Evolutionary conservation across 2,888 invertebrate genomes (phyloP), one percentile per base, ranked within the genome.

Genomic region (Sepiola atlantica): DNA sequence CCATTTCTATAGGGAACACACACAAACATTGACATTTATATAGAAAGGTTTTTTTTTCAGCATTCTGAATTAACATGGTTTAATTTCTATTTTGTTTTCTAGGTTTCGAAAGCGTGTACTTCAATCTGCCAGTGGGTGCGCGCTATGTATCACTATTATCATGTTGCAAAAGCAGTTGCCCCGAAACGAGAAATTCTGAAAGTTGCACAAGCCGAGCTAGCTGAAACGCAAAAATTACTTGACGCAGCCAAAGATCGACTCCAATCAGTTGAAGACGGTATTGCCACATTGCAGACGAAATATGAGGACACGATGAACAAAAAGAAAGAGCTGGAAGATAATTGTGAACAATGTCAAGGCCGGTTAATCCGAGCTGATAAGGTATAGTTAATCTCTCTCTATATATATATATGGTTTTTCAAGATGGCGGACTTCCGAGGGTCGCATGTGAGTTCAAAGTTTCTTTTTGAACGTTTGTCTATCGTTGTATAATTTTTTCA

Each of bases 101-200:
- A 98, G 98, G 98, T 98, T 24, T 98, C 98, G 0, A 98, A 98
- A 97, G 98, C 98, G 0, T 98, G 98, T 96, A 98, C 98, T 95
- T 98, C 98, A 0, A 97, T 99, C 1, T 99, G 99, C 96, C 98
- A 98, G 98, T 99, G 99, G 99, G 98, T 95, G 1, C 95, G 97
- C 95, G 97, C 97, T 95, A 97, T 97, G 97, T 97, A 97, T 96
- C 97, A 97, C 95, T 97, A 97, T 95, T 97, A 97, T 96, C 97
- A 97, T 95, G 97, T 97, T 18, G 97, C 97, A n/a, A 97, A 96
- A 95, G 96, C 96, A 94, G 97, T 97, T 61, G 97, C 97, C 32
- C 97, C 97, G 10, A 97, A 97, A 95, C 95, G 97, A 77, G 97
- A 97, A 95, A 96, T 96, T 45, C 96, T 97, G 94, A 95, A 96